Base-by-base conservation (phyloP, 2,113 vertebrate species). In the Coracopsis vasa region DNA sequence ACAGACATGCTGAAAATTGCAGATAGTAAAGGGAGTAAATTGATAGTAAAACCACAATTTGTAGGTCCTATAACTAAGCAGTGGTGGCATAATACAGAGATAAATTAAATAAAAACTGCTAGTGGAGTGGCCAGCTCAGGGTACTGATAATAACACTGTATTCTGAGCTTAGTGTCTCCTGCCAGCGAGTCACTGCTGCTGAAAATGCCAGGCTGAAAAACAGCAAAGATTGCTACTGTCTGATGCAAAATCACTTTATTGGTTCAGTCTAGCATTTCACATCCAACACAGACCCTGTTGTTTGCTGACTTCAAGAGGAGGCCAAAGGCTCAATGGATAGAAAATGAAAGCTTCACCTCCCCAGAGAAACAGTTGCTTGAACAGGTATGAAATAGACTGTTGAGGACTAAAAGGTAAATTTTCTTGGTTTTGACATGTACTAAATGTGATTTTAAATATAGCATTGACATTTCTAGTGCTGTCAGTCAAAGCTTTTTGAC, bases 31-130 rank as follows among this genome's bases (percentile, higher is more conserved):
- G 51, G 31, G 35, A 67, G 28, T 28, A 85, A 89, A 83, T 44
- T 71, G 50, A 71, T 70, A 90, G 72, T 70, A 83, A 94, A 88
- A 27, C 0, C 16, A 64, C 35, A 54, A 23, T 93, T 92, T 78
- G 33, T 80, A 90, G 48, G 62, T 62, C 41, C 28, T 58, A 17
- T 90, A 95, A 95, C 91, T 96, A 97, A 96, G 67, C 41, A 71
- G 47, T 28, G 20, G 70, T 58, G 60, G 20, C 45, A 83, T 90
- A 92, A 94, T 71, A 58, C 31, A 71, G 75, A 86, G 42, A 64
- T 67, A 93, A 94, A 95, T 79, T 50, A 94, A 66, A 92, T 78
- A 77, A 88, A 96, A 93, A 58, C 15, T 77, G 18, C 85, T 91
- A 86, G 44, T 60, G 50, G 48, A 83, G 60, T 64, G 72, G 60